Evolutionary conservation across 2,113 vertebrate species (phyloP).

Genomic region (Tupaia chinensis): DNA sequence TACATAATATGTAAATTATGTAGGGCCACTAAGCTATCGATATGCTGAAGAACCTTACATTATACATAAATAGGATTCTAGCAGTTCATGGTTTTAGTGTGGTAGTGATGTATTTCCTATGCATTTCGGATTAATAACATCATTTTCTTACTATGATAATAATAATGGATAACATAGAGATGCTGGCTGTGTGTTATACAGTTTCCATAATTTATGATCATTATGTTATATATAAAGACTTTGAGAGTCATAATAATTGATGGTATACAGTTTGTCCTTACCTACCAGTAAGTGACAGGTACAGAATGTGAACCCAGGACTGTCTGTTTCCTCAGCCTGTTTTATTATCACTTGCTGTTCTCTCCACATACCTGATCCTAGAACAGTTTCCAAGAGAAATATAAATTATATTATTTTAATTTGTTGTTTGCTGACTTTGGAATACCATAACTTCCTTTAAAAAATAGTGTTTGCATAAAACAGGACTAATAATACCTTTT

Average conservation of each 20-base stretch:
- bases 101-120: background rate
- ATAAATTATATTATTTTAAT: background rate
- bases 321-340: background rate
- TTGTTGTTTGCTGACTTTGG: slow-evolving; percentile 18
- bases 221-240: background rate
- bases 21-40: background rate
- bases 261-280: background rate
- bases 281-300: background rate
- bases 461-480: background rate
- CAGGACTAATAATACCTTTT: background rate
- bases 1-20: background rate
- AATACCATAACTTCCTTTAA: slow-evolving; percentile 3
- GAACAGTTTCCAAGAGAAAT: slow-evolving; percentile 13
- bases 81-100: background rate
- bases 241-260: background rate
- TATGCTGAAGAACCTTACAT: slow-evolving; percentile 11
- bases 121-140: slow-evolving; percentile 37
- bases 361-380: slow-evolving; percentile 33
- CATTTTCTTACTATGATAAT: background rate
- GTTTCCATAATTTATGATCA: no score
- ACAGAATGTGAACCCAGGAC: background rate
- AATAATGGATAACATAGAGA: background rate
- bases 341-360: background rate
- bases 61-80: background rate
- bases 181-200: background rate